A percentile compares a stretch with the other conserved stretches of the same genome.
phyloP scores from a whole-genome alignment of 1,140 invertebrate species.

The Pemphigus obesinymphae region DNA sequence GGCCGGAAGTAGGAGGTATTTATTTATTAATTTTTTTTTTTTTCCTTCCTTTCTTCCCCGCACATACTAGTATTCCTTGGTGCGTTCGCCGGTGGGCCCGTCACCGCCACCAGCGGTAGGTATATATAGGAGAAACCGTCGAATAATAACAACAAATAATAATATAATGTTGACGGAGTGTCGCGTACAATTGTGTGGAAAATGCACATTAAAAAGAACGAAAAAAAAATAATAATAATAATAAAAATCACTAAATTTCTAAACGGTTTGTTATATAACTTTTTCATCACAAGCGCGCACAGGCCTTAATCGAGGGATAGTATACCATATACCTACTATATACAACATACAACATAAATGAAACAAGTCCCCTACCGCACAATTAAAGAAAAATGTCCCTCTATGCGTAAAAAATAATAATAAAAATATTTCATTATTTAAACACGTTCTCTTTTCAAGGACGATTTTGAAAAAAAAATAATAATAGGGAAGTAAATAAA shows the following conservation, averaged over 20 bases:
- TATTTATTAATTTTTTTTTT: conserved; percentile 30
- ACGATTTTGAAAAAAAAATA: neutral
- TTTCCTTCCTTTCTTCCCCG: neutral
- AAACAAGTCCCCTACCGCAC: neutral
- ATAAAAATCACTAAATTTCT: neutral
- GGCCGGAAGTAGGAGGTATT: conserved; percentile 22
- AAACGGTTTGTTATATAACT: neutral
- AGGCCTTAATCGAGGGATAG: neutral
- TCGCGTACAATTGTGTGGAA: neutral
- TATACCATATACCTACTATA: neutral
- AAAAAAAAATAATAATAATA: too few relatives aligned
- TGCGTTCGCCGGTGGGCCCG: neutral
- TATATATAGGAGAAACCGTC: neutral
- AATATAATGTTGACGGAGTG: conserved; percentile 5
- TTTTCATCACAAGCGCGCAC: neutral
- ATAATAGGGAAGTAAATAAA: neutral
- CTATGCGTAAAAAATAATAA: neutral
- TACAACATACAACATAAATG: neutral
- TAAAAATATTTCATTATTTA: neutral
- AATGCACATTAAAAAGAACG: neutral
- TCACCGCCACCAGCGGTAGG: neutral
- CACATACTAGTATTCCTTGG: neutral
- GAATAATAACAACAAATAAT: conserved; percentile 1
- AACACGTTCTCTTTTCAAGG: neutral
- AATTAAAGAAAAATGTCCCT: too few relatives aligned